Conservation (phyloP, 2,888 invertebrate species). For the Galeruca laticollis region DNA sequence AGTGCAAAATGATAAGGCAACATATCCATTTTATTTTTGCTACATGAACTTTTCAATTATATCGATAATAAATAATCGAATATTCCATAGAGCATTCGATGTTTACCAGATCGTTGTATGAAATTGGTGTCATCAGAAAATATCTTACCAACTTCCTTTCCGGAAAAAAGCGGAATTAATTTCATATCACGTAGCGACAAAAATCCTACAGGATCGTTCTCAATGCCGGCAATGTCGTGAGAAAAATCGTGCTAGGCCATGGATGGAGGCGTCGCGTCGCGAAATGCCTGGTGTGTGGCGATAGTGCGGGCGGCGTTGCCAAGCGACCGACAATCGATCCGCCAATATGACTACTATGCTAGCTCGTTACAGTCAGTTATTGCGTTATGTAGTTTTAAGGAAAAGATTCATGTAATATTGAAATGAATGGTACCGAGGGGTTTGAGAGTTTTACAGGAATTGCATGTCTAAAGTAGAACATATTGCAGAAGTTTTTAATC, state of each 20-base stretch:
- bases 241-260: conserved; percentile 44
- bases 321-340: conserved; percentile 58
- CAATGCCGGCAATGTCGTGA: conserved; percentile 28
- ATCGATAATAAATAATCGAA: neutral
- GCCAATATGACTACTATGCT: conserved; percentile 51
- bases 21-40: neutral
- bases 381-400: conserved; percentile 38
- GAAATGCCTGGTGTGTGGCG: conserved; percentile 48
- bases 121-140: conserved; percentile 9
- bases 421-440: conserved; percentile 22
- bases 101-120: neutral
- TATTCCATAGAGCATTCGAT: neutral
- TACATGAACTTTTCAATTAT: neutral
- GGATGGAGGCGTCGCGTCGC: conserved; percentile 48
- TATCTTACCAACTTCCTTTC: conserved; percentile 13
- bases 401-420: conserved; percentile 24
- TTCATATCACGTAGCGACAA: conserved; percentile 21
- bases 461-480: neutral
- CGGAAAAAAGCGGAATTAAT: conserved; percentile 7
- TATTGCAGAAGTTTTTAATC: neutral
- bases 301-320: conserved; percentile 54
- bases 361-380: conserved; percentile 42
- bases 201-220: conserved; percentile 29
- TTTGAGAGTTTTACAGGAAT: conserved; percentile 10
- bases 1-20: neutral